These are phyloP conservation scores for Papilio gigon DNA, from an alignment of 2,888 invertebrate species.

Conservation along the genomic window DNA sequence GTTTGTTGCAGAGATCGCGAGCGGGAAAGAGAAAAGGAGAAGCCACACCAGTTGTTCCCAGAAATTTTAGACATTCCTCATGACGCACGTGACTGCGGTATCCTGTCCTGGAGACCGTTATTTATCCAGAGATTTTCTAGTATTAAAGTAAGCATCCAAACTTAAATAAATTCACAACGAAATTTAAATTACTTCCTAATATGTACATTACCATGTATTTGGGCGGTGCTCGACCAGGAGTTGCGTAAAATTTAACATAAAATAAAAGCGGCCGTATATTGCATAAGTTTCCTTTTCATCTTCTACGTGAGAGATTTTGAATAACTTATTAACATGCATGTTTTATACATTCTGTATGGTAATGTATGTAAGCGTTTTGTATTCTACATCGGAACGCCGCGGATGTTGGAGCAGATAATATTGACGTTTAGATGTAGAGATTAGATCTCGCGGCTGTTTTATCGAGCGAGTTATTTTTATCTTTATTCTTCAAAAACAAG, in stretches of 20 bases:
- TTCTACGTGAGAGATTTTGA: slow-evolving; percentile 14
- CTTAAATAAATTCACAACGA: slow-evolving; percentile 3
- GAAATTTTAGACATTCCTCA: slow-evolving; percentile 85
- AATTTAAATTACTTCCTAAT: background rate
- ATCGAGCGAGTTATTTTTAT: slow-evolving; percentile 8
- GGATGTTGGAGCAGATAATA: slow-evolving; percentile 23
- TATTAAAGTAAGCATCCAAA: slow-evolving; percentile 86
- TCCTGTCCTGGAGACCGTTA: slow-evolving; percentile 91
- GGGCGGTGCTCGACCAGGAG: slow-evolving; percentile 9
- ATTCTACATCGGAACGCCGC: background rate
- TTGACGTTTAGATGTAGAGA: background rate
- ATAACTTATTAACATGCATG: slow-evolving; percentile 14
- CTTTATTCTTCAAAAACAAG: slow-evolving; percentile 10
- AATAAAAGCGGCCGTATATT: slow-evolving; percentile 21
- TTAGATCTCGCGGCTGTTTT: slow-evolving; percentile 15
- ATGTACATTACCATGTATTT: slow-evolving; percentile 20
- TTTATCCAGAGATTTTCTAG: slow-evolving; percentile 94
- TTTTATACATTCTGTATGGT: background rate
- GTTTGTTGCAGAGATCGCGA: slow-evolving; percentile 72
- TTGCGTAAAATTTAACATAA: slow-evolving; percentile 31
- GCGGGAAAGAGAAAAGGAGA: slow-evolving; percentile 82
- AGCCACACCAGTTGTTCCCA: slow-evolving; percentile 81
- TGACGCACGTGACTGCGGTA: slow-evolving; percentile 93
- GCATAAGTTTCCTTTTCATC: slow-evolving; percentile 11
- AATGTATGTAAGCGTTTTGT: background rate